Evolutionary conservation across 2,888 invertebrate species (phyloP).

Genomic region (Hipparchia sbordonii): DNA sequence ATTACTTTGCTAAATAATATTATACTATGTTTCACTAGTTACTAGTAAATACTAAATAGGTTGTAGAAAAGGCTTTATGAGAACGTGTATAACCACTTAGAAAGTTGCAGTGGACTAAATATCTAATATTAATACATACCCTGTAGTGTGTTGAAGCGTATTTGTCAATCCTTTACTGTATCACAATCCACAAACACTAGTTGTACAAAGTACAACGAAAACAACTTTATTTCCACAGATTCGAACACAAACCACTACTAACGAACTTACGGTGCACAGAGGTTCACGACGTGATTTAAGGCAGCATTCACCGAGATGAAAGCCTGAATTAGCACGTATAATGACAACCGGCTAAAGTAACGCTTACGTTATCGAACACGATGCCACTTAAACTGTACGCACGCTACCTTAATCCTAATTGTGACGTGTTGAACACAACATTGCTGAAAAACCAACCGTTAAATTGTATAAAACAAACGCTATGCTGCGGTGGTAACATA

Average conservation of each 20-base stretch:
- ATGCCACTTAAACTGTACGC: constrained; percentile 56
- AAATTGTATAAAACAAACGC: constrained; percentile 67
- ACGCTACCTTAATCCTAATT: constrained; percentile 50
- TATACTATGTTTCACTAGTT: neutral
- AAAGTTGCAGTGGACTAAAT: constrained; percentile 40
- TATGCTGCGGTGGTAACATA: constrained; percentile 70
- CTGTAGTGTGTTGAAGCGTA: constrained; percentile 61
- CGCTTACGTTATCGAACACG: constrained; percentile 50
- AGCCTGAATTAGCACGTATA: constrained; percentile 58
- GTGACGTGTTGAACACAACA: constrained; percentile 68
- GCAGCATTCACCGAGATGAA: constrained; percentile 70
- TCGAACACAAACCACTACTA: constrained; percentile 77
- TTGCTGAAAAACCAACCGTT: constrained; percentile 62
- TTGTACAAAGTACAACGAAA: constrained; percentile 60
- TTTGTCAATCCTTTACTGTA: constrained; percentile 65
- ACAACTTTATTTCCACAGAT: constrained; percentile 65
- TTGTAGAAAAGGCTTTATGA: constrained; percentile 34
- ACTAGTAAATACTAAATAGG: constrained; percentile 20
- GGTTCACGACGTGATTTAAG: constrained; percentile 75
- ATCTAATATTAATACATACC: constrained; percentile 57
- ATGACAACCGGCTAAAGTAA: constrained; percentile 48
- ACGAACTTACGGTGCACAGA: constrained; percentile 71
- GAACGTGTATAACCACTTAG: constrained; percentile 41
- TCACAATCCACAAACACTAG: constrained; percentile 60
- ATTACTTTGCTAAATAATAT: neutral